Evolutionary conservation across 2,888 invertebrate genomes (phyloP).

Genomic region (Nephrotoma flavescens): DNA sequence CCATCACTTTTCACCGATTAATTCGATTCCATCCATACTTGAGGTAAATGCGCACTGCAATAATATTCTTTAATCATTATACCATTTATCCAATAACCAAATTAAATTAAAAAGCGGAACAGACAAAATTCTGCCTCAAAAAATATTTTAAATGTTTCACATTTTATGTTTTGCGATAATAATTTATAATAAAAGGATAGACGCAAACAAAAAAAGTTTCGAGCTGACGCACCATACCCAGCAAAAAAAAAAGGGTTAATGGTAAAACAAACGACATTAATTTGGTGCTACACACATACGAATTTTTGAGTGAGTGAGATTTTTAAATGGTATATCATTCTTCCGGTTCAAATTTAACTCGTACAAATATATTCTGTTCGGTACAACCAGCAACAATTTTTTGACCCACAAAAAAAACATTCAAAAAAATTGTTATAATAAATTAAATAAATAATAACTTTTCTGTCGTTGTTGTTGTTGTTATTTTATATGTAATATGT

Average conservation of each 20-base stretch:
- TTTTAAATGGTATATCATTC: neutral
- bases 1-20: too few species aligned
- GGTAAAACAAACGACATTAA: neutral
- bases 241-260: neutral
- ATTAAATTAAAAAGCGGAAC: neutral
- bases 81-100: neutral
- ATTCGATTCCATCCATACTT: too few species aligned
- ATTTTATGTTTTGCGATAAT: neutral
- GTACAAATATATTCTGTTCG: neutral
- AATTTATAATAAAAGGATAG: neutral
- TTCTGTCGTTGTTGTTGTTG: neutral
- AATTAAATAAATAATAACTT: neutral
- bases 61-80: neutral
- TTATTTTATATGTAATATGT: neutral
- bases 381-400: neutral
- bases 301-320: neutral
- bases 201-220: neutral
- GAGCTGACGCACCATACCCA: neutral
- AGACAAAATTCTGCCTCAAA: neutral
- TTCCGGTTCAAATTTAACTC: neutral
- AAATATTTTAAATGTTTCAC: neutral
- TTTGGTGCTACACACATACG: neutral
- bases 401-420: neutral
- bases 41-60: too few species aligned
- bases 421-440: neutral